Base-by-base conservation (phyloP, 2,797 vertebrate species). In the Manis crassicaudata region DNA sequence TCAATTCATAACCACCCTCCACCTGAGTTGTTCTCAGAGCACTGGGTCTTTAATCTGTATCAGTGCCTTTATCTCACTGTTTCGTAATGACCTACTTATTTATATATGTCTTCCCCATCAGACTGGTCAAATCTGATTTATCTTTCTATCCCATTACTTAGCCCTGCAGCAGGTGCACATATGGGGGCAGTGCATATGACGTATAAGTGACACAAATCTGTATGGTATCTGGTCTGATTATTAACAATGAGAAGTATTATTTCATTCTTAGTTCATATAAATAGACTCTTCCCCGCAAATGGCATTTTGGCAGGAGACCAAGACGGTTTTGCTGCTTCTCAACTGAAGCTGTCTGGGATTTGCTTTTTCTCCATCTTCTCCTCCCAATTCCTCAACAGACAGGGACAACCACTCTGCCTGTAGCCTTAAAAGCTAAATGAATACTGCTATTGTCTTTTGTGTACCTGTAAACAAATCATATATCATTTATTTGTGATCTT, bases 211-310 rank as follows among this genome's bases (percentile, higher is more conserved):
- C 17, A 77, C 10, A 84, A 63, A 35, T 83, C 25, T 77, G 5
- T 72, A 68, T 32, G 12, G 35, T 72, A 92, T 81, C 9, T 77
- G 27, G 68, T 13, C 62, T 88, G 63, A 72, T 95, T 82, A 35
- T 58, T 63, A 85, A 68, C 32, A 94, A 67, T 80, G 32, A 65
- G 60, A 93, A 96, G 43, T 25, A 94, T 75, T 79, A 82, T 23
- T 90, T 75, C 58, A 67, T 85, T 96, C 50, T 93, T 81, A 83
- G 56, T 79, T 93, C 32, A 84, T 83, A 68, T 37, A 58, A 80
- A 90, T 5, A 70, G 60, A 40, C 16, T 81, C 63, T 88, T 87
- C 10, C 29, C 18, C 43, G 52, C 25, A 46, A 77, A 95, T 14
- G 65, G 14, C 4, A 60, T 87, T 2, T 72, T 40, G 32, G 8